Evolutionary conservation across 2,888 invertebrate genomes (phyloP).

Genomic region (Chironomus tentans): DNA sequence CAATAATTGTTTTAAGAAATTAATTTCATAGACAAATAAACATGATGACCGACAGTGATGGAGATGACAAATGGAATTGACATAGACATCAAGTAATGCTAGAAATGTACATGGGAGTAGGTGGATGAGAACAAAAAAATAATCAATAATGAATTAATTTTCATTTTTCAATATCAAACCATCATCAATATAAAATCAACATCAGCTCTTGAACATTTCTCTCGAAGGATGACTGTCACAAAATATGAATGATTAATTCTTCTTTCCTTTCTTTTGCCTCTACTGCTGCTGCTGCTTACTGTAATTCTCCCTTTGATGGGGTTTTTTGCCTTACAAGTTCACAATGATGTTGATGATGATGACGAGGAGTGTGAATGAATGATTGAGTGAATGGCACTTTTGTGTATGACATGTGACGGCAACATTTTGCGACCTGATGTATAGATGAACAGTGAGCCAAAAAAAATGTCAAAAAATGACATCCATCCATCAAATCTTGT

Average conservation of each 20-base stretch:
- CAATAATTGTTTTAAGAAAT: not conserved
- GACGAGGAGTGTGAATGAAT: not conserved
- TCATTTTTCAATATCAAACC: not conserved
- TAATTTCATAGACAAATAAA: not conserved
- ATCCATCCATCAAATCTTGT: constrained; percentile 14
- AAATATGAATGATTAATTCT: constrained; percentile 14
- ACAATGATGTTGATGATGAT: not conserved
- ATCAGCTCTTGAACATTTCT: not conserved
- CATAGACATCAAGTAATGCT: not conserved
- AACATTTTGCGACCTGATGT: constrained; percentile 16
- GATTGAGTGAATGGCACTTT: constrained; percentile 25
- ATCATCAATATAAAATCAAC: not conserved
- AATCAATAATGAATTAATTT: constrained; percentile 4
- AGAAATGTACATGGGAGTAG: not conserved
- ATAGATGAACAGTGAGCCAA: not conserved
- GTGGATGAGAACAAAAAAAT: not conserved
- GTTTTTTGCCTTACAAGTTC: not conserved
- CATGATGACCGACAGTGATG: too few species aligned
- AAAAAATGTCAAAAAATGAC: constrained; percentile 20
- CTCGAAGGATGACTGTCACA: constrained; percentile 17
- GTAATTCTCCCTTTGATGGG: not conserved
- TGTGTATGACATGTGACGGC: constrained; percentile 10
- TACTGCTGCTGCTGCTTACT: not conserved
- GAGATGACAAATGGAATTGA: not conserved
- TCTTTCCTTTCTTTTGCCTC: not conserved